Percentiles rank a stretch among this genome's conserved stretches.
Evolutionary conservation across 1,140 invertebrate genomes (phyloP).

Genomic region (Pseudachorutes palmiensis): DNA sequence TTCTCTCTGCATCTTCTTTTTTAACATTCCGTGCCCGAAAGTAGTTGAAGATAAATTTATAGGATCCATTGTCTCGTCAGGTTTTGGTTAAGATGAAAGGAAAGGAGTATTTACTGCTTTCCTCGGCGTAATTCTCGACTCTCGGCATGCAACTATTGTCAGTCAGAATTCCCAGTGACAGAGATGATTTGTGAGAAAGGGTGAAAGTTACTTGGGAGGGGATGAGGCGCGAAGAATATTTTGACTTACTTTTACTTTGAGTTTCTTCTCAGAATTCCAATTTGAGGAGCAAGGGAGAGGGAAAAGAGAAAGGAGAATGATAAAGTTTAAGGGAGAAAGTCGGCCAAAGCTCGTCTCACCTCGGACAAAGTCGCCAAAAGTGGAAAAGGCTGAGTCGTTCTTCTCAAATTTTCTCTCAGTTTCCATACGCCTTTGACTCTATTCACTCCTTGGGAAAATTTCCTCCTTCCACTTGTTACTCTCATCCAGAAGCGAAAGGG

Average conservation of each 20-base stretch:
- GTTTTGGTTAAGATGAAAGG: neutral
- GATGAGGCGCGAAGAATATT: neutral
- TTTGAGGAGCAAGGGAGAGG: neutral
- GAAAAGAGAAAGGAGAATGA: neutral
- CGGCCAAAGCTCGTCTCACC: slow-evolving; percentile 6
- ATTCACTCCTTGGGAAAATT: slow-evolving; percentile 25
- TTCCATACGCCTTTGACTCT: slow-evolving; percentile 31
- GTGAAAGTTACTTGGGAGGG: slow-evolving; percentile 7
- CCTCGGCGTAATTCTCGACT: neutral
- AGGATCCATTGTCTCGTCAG: slow-evolving; percentile 8
- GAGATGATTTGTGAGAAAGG: slow-evolving; percentile 13
- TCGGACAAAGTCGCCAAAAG: slow-evolving; percentile 6
- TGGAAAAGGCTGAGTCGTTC: slow-evolving; percentile 21
- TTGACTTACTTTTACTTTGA: neutral
- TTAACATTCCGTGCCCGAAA: neutral
- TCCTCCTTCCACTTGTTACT: slow-evolving; percentile 31
- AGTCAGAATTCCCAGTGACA: slow-evolving; percentile 10
- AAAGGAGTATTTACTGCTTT: neutral
- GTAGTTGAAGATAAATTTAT: slow-evolving; percentile 8
- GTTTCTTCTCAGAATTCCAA: slow-evolving; percentile 1
- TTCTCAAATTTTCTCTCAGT: slow-evolving; percentile 33
- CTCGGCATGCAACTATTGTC: slow-evolving; percentile 7
- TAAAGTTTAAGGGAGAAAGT: slow-evolving; percentile 9
- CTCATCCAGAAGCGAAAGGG: slow-evolving; percentile 7
- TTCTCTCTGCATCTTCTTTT: neutral